A percentile compares a stretch with the other conserved stretches of the same genome.
Evolutionary conservation across 2,797 vertebrate species (phyloP).

Genomic region (Argya squamiceps): DNA sequence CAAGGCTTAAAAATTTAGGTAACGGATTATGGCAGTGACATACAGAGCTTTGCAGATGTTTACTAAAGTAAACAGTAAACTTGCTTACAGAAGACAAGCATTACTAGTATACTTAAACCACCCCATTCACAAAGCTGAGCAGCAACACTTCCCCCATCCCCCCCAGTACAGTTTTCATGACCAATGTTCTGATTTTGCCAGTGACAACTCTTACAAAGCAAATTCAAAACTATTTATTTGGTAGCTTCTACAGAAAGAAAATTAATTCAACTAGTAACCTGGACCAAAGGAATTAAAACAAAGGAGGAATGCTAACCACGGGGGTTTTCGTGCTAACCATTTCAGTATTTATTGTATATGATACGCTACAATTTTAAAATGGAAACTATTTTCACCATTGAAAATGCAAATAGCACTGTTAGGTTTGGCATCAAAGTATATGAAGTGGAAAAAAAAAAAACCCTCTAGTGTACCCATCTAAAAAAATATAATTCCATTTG

Average conservation of each 20-base stretch:
- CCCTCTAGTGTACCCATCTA: slow-evolving; percentile 49
- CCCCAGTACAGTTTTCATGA: not conserved
- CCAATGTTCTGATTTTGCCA: slow-evolving; percentile 1
- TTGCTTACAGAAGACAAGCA: not conserved
- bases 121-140: not conserved
- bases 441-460: slow-evolving; percentile 37
- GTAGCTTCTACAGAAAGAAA: slow-evolving; percentile 14
- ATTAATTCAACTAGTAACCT: not conserved
- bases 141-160: not conserved
- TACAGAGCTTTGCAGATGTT: not conserved
- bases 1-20: not conserved
- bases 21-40: not conserved
- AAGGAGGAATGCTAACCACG: not conserved
- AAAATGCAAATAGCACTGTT: slow-evolving; percentile 23
- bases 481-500: slow-evolving; percentile 70
- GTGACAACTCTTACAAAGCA: not conserved
- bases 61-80: not conserved
- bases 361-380: not conserved
- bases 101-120: not conserved
- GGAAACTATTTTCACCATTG: not conserved
- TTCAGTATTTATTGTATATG: not conserved
- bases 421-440: slow-evolving; percentile 50
- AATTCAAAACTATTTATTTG: slow-evolving; percentile 55
- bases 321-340: not conserved
- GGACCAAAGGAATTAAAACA: not conserved